Conservation (phyloP, 2,797 vertebrate species). For the Peromyscus aztecus region DNA sequence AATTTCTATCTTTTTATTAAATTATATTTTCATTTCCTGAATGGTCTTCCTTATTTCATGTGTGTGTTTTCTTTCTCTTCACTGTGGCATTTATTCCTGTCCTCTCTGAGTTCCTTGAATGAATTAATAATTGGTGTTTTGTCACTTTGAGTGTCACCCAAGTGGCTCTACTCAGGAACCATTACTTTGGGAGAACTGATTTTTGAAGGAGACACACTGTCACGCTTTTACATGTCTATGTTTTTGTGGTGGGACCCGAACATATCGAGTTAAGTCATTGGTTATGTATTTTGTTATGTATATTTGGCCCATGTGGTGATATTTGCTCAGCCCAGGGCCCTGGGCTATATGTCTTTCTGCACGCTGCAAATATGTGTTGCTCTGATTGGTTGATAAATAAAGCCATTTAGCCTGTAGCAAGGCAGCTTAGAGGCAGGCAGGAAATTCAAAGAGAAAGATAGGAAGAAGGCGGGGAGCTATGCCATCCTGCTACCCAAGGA, state of each 20-base stretch:
- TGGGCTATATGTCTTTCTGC: no score
- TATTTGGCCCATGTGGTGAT: no score
- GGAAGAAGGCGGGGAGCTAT: no score
- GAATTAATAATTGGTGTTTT: background rate
- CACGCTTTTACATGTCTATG: background rate
- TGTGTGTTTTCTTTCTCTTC: background rate
- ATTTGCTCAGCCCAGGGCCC: no score
- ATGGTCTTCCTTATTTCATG: background rate
- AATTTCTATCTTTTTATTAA: background rate
- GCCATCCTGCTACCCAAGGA: no score
- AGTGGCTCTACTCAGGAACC: background rate
- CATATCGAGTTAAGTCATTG: background rate
- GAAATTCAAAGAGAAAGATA: no score
- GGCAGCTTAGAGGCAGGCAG: no score
- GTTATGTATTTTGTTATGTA: no score
- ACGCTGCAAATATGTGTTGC: no score
- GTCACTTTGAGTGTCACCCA: background rate
- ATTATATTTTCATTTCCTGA: background rate
- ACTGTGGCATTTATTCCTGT: background rate
- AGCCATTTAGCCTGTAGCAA: no score
- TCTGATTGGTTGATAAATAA: no score
- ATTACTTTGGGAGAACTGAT: background rate
- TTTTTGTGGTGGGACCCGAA: background rate
- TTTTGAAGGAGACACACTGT: background rate
- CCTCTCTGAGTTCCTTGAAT: background rate